Conservation (phyloP, 2,797 vertebrate genomes). For the Sebastes umbrosus region DNA sequence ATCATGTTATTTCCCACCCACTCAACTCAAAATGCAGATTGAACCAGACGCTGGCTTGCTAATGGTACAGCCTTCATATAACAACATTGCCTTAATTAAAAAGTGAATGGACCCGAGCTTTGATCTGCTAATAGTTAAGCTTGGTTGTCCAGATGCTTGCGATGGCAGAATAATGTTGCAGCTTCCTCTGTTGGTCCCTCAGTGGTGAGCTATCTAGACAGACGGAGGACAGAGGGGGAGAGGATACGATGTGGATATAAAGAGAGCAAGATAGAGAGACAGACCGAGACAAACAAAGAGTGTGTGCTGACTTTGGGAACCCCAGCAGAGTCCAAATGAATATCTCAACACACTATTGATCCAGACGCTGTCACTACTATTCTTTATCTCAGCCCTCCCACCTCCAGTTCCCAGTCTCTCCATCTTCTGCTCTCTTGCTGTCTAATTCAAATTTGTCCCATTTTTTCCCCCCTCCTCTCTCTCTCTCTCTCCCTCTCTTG, state of each 20-base stretch:
- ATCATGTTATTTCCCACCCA: conserved; percentile 13
- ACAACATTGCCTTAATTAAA: conserved; percentile 39
- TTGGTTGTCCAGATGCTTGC: background rate
- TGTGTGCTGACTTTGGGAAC: conserved; percentile 28
- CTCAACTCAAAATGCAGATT: conserved; percentile 24
- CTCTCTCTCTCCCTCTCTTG: background rate
- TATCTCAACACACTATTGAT: conserved; percentile 62
- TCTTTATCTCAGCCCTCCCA: conserved; percentile 39
- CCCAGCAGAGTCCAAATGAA: conserved; percentile 56
- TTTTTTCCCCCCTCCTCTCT: conserved; percentile 4
- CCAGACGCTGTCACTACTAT: conserved; percentile 41
- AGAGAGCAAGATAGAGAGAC: conserved; percentile 9
- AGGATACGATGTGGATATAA: conserved; percentile 5
- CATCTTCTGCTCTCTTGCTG: conserved; percentile 44
- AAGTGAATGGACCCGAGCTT: conserved; percentile 15
- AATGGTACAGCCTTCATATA: conserved; percentile 25
- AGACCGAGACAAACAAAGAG: conserved; percentile 8
- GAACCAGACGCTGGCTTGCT: conserved; percentile 2
- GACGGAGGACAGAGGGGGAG: background rate
- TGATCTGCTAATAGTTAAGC: conserved; percentile 15
- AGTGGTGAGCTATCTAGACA: conserved; percentile 19
- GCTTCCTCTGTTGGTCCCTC: conserved; percentile 27
- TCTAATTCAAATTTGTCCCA: conserved; percentile 47
- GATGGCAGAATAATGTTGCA: background rate
- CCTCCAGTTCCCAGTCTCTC: conserved; percentile 33